These are phyloP conservation scores for Sapayoa aenigma DNA, from an alignment of 2,113 vertebrate species.

Conservation along the genomic window DNA sequence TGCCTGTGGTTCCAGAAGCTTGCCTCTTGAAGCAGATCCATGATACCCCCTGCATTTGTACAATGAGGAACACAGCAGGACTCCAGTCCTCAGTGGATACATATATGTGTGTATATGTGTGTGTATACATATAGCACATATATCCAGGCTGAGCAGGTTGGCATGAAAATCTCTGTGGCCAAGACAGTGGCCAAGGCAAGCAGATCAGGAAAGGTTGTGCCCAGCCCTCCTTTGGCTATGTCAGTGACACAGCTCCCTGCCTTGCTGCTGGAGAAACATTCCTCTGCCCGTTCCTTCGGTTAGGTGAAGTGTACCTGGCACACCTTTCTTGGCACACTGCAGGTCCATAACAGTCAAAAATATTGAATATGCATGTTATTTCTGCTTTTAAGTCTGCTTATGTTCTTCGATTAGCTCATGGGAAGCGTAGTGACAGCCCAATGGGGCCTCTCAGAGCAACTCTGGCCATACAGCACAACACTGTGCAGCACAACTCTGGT, in stretches of 20 bases:
- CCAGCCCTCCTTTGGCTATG: neutral
- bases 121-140: neutral
- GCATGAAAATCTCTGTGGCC: neutral
- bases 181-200: neutral
- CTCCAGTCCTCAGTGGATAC: neutral
- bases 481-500: conserved; percentile 9
- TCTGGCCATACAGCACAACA: neutral
- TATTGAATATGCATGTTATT: neutral
- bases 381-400: neutral
- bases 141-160: neutral
- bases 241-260: neutral
- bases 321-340: neutral
- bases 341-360: neutral
- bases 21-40: neutral
- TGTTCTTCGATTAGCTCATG: neutral
- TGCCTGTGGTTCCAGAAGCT: neutral
- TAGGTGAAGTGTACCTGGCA: neutral
- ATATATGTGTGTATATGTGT: neutral
- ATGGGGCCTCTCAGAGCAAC: neutral
- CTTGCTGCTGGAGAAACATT: neutral
- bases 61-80: neutral
- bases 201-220: neutral
- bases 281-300: neutral
- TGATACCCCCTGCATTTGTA: neutral
- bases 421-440: neutral